Percentiles rank a stretch among this genome's conserved stretches.
These are phyloP conservation scores for Tenrec ecaudatus DNA, from an alignment of 2,113 vertebrate species.

Conservation along the genomic window DNA sequence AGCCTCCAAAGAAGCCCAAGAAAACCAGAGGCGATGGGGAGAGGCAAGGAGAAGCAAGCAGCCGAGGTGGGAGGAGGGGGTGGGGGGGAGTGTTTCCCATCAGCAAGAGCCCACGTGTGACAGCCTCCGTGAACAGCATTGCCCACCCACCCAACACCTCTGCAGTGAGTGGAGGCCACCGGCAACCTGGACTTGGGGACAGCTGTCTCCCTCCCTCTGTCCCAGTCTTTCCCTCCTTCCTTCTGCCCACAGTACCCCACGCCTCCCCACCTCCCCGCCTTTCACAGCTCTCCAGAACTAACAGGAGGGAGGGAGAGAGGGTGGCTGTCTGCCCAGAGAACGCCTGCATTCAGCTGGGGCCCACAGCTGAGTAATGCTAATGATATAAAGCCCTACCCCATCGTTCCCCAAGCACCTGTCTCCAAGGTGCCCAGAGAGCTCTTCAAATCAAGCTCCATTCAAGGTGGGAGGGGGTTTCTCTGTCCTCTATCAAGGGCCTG, in stretches of 20 bases:
- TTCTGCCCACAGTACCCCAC: neutral
- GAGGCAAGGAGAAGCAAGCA: neutral
- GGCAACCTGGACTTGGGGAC: neutral
- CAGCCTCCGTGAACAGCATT: neutral
- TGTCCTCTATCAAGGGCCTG: neutral
- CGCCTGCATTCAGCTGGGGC: conserved; percentile 34
- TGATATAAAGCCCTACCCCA: neutral
- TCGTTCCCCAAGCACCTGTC: conserved; percentile 12
- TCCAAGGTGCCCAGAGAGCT: conserved; percentile 15
- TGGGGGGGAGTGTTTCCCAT: neutral
- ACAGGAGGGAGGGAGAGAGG: neutral
- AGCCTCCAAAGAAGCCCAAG: neutral
- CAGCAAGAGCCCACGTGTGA: neutral
- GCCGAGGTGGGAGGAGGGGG: too few relatives aligned
- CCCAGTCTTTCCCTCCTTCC: neutral
- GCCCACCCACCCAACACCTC: neutral
- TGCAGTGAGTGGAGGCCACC: neutral
- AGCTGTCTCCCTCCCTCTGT: too few relatives aligned
- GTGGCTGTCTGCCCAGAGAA: conserved; percentile 34
- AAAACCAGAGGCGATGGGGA: too few relatives aligned
- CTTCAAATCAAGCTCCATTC: neutral
- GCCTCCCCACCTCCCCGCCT: neutral
- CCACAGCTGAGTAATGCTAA: conserved; percentile 21
- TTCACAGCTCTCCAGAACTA: conserved; percentile 34
- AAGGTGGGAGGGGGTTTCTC: neutral